A percentile compares a stretch with the other conserved stretches of the same genome.
Evolutionary conservation across 2,797 vertebrate genomes (phyloP).

Genomic region (Gymnoscopelus microlampas): DNA sequence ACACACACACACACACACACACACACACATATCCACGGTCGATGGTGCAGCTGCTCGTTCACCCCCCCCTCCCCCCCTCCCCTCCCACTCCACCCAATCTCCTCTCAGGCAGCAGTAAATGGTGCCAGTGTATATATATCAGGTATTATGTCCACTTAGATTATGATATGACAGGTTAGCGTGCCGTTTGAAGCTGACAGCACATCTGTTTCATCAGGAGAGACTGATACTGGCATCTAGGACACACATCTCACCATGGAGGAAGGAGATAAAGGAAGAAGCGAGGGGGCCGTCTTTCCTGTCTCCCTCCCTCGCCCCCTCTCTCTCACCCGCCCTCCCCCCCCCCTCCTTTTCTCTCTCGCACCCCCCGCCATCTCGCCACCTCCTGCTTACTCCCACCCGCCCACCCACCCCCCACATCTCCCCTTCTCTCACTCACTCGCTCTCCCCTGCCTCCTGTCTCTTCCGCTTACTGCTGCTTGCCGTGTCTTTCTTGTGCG

Average conservation of each 20-base stretch:
- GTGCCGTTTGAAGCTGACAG: conserved; percentile 89
- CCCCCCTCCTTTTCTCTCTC: background rate
- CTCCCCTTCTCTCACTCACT: conserved; percentile 65
- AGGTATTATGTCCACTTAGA: conserved; percentile 89
- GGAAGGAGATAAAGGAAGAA: conserved; percentile 84
- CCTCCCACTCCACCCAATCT: conserved; percentile 68
- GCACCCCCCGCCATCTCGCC: conserved; percentile 48
- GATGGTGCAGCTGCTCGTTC: conserved; percentile 76
- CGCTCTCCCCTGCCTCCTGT: conserved; percentile 59
- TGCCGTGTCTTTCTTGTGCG: conserved; percentile 36
- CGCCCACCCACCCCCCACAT: conserved; percentile 38
- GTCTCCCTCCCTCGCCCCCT: conserved; percentile 72
- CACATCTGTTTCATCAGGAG: conserved; percentile 88
- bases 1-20: conserved; percentile 26
- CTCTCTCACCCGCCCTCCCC: conserved; percentile 25
- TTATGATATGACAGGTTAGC: conserved; percentile 89
- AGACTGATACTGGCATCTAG: conserved; percentile 91
- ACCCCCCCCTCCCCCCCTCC: conserved; percentile 62
- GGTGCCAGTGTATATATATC: conserved; percentile 86
- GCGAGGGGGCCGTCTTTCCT: conserved; percentile 82
- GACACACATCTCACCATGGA: conserved; percentile 87
- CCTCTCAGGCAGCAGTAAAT: conserved; percentile 83
- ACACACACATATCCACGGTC: conserved; percentile 65
- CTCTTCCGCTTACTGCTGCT: conserved; percentile 58
- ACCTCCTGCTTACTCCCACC: conserved; percentile 67